Conservation (phyloP, 2,888 invertebrate genomes). For the Euzophera pinguis region DNA sequence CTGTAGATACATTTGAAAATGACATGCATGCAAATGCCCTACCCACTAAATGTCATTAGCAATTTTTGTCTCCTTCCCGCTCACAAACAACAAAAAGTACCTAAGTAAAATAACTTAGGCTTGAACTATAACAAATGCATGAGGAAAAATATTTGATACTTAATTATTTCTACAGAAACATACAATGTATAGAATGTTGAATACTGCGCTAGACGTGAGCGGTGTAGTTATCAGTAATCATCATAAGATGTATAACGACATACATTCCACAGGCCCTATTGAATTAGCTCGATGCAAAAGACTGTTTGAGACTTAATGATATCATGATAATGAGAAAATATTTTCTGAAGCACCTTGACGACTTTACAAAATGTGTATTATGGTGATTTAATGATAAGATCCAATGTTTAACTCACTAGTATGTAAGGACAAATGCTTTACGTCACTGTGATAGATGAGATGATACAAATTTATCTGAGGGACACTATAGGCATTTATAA, state of each 20-base stretch:
- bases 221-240: not conserved
- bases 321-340: slow-evolving; percentile 61
- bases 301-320: slow-evolving; percentile 70
- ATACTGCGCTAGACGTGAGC: too few relatives aligned
- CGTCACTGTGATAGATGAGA: slow-evolving; percentile 76
- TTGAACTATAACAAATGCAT: too few relatives aligned
- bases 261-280: slow-evolving; percentile 73
- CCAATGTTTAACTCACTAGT: slow-evolving; percentile 75
- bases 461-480: slow-evolving; percentile 68
- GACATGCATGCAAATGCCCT: too few relatives aligned
- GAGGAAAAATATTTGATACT: too few relatives aligned
- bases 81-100: too few relatives aligned
- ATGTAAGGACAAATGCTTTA: slow-evolving; percentile 79
- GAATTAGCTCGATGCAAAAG: slow-evolving; percentile 75
- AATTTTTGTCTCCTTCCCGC: too few relatives aligned
- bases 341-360: slow-evolving; percentile 74
- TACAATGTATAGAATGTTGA: too few relatives aligned
- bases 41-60: too few relatives aligned
- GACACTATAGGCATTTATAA: slow-evolving; percentile 63
- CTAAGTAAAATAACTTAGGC: too few relatives aligned
- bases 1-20: too few relatives aligned
- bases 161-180: too few relatives aligned
- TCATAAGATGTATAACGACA: slow-evolving; percentile 45
- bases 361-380: slow-evolving; percentile 71
- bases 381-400: slow-evolving; percentile 75